Evolutionary conservation across 2,797 vertebrate species (phyloP).

Genomic region (Sorex maritimensis): DNA sequence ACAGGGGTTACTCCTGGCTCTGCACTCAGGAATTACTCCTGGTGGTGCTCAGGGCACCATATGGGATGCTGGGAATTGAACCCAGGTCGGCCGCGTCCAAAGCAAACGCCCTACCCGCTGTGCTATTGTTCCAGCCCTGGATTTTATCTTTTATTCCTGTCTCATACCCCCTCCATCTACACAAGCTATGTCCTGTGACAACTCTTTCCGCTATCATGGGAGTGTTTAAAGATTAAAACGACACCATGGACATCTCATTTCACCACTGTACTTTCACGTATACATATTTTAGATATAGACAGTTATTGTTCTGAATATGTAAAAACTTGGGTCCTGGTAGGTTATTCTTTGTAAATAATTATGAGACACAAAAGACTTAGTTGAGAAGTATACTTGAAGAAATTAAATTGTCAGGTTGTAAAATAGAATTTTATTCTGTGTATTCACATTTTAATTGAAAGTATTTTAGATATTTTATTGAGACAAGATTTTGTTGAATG

Average conservation of each 20-base stretch:
- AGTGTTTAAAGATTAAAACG: neutral
- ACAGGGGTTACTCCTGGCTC: too few species aligned
- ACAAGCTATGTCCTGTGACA: neutral
- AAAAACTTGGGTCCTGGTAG: constrained; percentile 33
- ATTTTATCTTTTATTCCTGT: too few species aligned
- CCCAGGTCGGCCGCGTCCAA: too few species aligned
- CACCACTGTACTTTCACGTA: neutral
- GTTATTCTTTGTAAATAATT: constrained; percentile 7
- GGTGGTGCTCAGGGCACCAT: too few species aligned
- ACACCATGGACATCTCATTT: neutral
- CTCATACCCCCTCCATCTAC: too few species aligned
- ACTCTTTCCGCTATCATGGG: neutral
- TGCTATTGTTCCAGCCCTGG: too few species aligned
- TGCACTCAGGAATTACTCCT: too few species aligned
- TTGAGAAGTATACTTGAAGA: constrained; percentile 55
- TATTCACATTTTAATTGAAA: constrained; percentile 40
- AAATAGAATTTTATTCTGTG: neutral
- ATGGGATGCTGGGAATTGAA: too few species aligned
- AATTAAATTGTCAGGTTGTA: constrained; percentile 12
- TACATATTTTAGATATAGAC: neutral
- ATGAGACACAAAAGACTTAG: neutral
- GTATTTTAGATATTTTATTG: neutral
- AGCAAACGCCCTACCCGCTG: too few species aligned
- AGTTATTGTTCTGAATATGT: neutral
- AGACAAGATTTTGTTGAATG: too few species aligned